Evolutionary conservation across 2,888 invertebrate species (phyloP).

Genomic region (Dicyrtomina minuta): DNA sequence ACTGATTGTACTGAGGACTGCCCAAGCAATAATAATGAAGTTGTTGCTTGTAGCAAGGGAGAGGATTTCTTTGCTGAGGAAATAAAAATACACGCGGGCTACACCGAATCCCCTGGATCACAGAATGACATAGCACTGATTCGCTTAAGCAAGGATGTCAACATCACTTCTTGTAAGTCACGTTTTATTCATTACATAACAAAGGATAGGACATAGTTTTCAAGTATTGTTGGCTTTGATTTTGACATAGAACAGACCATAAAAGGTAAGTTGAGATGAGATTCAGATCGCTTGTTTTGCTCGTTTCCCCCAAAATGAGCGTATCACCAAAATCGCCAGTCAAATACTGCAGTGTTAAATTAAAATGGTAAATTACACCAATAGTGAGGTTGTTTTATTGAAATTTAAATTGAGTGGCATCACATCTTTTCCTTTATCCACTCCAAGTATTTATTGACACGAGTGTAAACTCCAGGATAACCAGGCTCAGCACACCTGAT

Average conservation of each 20-base stretch:
- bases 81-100: conserved; percentile 16
- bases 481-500: conserved; percentile 73
- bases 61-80: conserved; percentile 20
- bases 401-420: neutral
- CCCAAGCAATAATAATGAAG: too few species aligned
- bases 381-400: too few species aligned
- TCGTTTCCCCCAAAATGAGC: too few species aligned
- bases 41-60: conserved; percentile 13
- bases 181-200: too few species aligned
- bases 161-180: conserved; percentile 19
- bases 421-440: conserved; percentile 64
- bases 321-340: too few species aligned
- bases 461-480: conserved; percentile 77
- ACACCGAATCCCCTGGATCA: neutral
- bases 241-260: too few species aligned
- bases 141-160: conserved; percentile 59
- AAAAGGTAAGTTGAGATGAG: too few species aligned
- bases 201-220: too few species aligned
- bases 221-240: neutral
- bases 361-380: too few species aligned
- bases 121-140: conserved; percentile 65
- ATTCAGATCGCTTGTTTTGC: too few species aligned
- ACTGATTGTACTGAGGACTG: too few species aligned
- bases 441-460: conserved; percentile 69
- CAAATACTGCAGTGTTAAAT: too few species aligned